Evolutionary conservation across 2,797 vertebrate genomes (phyloP).

Genomic region (Coregonus suidteri): DNA sequence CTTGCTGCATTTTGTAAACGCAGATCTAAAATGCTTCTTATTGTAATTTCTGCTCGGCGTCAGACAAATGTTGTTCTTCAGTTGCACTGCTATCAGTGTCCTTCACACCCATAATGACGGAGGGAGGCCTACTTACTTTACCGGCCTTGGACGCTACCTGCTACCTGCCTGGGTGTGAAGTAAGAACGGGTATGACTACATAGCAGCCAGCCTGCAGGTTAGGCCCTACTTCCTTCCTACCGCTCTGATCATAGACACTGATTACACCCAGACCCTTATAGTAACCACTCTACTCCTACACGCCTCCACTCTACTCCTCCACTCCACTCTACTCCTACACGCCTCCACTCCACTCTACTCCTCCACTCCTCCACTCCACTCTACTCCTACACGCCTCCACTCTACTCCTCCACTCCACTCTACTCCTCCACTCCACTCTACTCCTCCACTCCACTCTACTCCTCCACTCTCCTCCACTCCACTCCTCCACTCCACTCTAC

Average conservation of each 20-base stretch:
- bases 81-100: not conserved
- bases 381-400: not conserved
- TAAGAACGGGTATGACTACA: conserved; percentile 40
- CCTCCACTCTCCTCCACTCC: too few relatives aligned
- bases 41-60: too few relatives aligned
- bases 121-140: too few relatives aligned
- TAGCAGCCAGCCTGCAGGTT: conserved; percentile 18
- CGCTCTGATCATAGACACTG: conserved; percentile 28
- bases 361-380: not conserved
- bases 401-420: not conserved
- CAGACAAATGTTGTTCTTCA: too few relatives aligned
- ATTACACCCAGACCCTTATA: conserved; percentile 14
- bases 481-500: too few relatives aligned
- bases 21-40: too few relatives aligned
- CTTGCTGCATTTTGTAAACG: too few relatives aligned
- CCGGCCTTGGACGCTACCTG: not conserved
- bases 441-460: too few relatives aligned
- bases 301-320: not conserved
- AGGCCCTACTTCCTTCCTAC: not conserved
- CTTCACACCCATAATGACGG: not conserved
- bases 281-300: not conserved
- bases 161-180: conserved; percentile 19
- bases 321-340: not conserved
- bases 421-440: not conserved
- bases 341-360: not conserved